Conservation (phyloP, 2,113 vertebrate species). For the Chauna torquata region DNA sequence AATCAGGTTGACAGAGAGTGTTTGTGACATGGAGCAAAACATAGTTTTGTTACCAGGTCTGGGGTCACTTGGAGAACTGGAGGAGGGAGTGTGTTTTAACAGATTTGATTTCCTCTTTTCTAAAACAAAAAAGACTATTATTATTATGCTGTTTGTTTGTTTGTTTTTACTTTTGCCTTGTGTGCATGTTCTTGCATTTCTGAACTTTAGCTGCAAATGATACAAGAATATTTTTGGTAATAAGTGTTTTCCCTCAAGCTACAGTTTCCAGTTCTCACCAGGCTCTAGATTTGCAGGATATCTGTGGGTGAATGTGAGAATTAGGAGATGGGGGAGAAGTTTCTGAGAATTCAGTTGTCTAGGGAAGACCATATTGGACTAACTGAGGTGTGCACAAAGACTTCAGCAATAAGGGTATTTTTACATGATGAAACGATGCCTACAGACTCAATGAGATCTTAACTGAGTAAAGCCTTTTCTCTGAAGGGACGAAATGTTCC, state of each 20-base stretch:
- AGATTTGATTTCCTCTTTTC: neutral
- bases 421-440: neutral
- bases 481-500: neutral
- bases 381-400: conserved; percentile 19
- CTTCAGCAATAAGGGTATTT: conserved; percentile 43
- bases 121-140: neutral
- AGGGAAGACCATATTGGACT: conserved; percentile 7
- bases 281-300: conserved; percentile 35
- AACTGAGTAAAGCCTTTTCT: neutral
- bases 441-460: conserved; percentile 23
- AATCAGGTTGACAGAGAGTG: neutral
- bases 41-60: neutral
- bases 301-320: conserved; percentile 43
- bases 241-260: neutral
- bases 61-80: neutral
- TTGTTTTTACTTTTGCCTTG: neutral
- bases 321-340: neutral
- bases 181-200: neutral
- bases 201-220: neutral
- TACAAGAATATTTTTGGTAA: neutral
- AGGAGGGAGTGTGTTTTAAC: neutral
- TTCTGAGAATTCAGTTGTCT: conserved; percentile 27
- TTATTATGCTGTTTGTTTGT: neutral
- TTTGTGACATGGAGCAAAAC: neutral
- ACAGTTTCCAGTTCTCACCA: neutral